These are phyloP conservation scores for Patella caerulea DNA, from an alignment of 2,888 invertebrate genomes.

Conservation along the genomic window DNA sequence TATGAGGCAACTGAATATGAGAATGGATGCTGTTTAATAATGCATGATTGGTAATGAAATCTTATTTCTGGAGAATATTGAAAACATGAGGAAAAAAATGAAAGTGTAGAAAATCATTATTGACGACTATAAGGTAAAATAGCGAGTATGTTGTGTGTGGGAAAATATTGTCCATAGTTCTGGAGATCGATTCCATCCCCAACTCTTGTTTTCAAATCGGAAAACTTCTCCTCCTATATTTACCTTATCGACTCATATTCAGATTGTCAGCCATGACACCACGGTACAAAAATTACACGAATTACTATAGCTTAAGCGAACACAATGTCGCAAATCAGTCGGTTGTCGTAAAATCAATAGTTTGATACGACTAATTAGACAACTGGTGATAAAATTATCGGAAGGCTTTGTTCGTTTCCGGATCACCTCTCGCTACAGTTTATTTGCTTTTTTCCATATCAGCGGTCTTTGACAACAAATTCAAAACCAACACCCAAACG, in stretches of 20 bases:
- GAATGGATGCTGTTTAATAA: not conserved
- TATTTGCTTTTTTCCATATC: too few species aligned
- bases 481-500: too few species aligned
- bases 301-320: not conserved
- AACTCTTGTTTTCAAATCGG: slow-evolving; percentile 1
- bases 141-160: not conserved
- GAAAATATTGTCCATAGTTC: not conserved
- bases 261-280: not conserved
- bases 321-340: not conserved
- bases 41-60: slow-evolving; percentile 9
- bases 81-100: not conserved
- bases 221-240: slow-evolving; percentile 7
- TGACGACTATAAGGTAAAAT: not conserved
- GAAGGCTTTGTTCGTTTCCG: not conserved
- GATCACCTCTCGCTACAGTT: not conserved
- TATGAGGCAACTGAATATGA: too few species aligned
- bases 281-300: not conserved
- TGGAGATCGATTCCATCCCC: not conserved
- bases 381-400: not conserved
- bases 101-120: not conserved
- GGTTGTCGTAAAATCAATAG: slow-evolving; percentile 7
- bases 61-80: not conserved
- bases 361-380: not conserved
- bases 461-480: too few species aligned
- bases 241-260: not conserved